A percentile compares a stretch with the other conserved stretches of the same genome.
Evolutionary conservation across 1,140 invertebrate genomes (phyloP).

Genomic region (Parapsyche elsis): DNA sequence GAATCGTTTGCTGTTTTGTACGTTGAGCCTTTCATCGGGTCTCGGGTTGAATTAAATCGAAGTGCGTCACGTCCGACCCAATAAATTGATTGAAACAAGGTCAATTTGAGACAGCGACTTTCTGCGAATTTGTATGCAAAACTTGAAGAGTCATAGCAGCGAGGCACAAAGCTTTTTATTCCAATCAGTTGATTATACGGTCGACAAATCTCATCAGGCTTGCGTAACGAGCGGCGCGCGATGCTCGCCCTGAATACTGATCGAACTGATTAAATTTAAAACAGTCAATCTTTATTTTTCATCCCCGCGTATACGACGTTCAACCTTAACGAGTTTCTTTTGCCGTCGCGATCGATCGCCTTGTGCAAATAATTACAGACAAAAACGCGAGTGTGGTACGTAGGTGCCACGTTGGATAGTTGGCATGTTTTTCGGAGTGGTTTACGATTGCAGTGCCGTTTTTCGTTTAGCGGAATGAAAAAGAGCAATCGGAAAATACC

Average conservation of each 20-base stretch:
- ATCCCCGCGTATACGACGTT: not conserved
- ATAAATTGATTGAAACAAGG: constrained; percentile 6
- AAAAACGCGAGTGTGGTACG: no score
- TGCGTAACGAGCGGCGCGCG: constrained; percentile 3
- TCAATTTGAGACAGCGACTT: not conserved
- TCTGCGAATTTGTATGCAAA: constrained; percentile 6
- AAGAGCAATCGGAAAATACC: not conserved
- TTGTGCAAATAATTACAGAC: no score
- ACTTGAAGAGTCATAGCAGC: constrained; percentile 9
- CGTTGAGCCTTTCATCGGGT: no score
- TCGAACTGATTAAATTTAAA: constrained; percentile 28
- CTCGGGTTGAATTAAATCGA: not conserved
- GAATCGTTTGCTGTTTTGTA: no score
- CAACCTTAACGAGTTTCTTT: no score
- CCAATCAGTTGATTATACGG: constrained; percentile 24
- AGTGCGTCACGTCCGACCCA: not conserved
- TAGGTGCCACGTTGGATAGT: no score
- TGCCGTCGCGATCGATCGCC: no score
- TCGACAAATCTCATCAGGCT: constrained; percentile 13
- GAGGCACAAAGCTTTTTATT: not conserved
- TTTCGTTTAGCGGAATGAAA: no score
- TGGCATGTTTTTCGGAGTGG: no score
- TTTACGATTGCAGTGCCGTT: no score
- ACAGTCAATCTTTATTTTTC: constrained; percentile 20
- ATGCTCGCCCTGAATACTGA: not conserved